Evolutionary conservation across 2,888 invertebrate genomes (phyloP), one percentile per base, ranked within the genome.

Genomic region (Nomada ruficornis): DNA sequence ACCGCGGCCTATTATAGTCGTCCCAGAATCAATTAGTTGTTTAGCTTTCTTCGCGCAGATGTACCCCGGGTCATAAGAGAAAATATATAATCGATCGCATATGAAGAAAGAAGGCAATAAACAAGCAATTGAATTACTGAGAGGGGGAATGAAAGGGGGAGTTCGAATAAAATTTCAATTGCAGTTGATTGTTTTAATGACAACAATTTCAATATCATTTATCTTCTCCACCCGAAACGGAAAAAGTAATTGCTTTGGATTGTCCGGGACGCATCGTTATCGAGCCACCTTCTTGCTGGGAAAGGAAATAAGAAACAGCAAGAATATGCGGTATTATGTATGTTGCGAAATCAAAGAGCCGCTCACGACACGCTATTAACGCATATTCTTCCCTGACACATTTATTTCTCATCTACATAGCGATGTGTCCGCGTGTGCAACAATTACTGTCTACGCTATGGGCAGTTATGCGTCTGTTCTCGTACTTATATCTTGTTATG

Each of bases 341-440:
- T 26, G 55, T 87, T 84, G 69, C 67, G 85, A 77, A 86, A 86
- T 81, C 72, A 70, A 57, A 63, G 44, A 54, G 64, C 57, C 57
- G 67, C 55, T 86, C 80, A 80, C 86, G 62, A 72, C 82, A 88
- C 59, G 15, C 50, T 36, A 20, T 73, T 69, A 75, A 79, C 55
- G 84, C 72, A 63, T 77, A 70, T 73, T 80, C 86, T 64, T 77
- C 73, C 74, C 55, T 80, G 83, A 78, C 80, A 75, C 76, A 76
- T 78, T 82, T 85, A 87, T 76, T 71, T 69, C 86, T 80, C 88
- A 77, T 85, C 83, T 82, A 64, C 76, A 75, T 87, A 77, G 62
- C 63, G 74, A 79, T 63, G 68, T 71, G 59, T 70, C 76, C 73
- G 47, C 44, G 44, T 54, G 18, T 54, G 71, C 52, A 80, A 82